Conservation (phyloP, 1,140 invertebrate species). For the Chrysomallon squamiferum region DNA sequence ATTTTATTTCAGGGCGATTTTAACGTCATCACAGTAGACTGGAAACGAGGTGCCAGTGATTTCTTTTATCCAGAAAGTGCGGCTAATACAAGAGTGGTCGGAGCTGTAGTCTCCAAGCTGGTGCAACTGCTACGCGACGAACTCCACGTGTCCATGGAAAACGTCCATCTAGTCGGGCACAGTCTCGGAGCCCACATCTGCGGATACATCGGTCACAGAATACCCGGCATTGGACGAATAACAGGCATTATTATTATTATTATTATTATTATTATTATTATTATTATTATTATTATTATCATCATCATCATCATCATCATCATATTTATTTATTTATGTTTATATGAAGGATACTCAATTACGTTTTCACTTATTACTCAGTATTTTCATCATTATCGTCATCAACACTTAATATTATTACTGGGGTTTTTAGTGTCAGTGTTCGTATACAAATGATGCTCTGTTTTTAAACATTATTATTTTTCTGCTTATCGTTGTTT, state of each 20-base stretch:
- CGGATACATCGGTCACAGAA: constrained; percentile 87
- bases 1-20: constrained; percentile 70
- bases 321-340: too few relatives aligned
- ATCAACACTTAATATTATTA: too few relatives aligned
- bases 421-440: neutral
- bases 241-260: constrained; percentile 62
- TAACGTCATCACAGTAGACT: constrained; percentile 91
- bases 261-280: neutral
- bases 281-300: neutral
- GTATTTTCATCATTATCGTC: neutral
- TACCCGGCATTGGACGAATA: constrained; percentile 80
- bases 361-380: neutral
- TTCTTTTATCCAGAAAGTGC: constrained; percentile 91
- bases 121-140: constrained; percentile 54
- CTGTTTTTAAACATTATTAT: too few relatives aligned
- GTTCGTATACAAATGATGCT: too few relatives aligned
- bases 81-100: constrained; percentile 89
- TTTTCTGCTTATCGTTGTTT: too few relatives aligned
- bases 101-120: constrained; percentile 85
- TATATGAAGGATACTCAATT: neutral
- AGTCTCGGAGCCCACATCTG: constrained; percentile 88
- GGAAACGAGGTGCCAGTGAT: constrained; percentile 84
- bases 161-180: constrained; percentile 84
- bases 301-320: neutral
- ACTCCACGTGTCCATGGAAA: constrained; percentile 19